phyloP scores from a whole-genome alignment of 2,797 vertebrate genomes.

The Antennarius maculatus region DNA sequence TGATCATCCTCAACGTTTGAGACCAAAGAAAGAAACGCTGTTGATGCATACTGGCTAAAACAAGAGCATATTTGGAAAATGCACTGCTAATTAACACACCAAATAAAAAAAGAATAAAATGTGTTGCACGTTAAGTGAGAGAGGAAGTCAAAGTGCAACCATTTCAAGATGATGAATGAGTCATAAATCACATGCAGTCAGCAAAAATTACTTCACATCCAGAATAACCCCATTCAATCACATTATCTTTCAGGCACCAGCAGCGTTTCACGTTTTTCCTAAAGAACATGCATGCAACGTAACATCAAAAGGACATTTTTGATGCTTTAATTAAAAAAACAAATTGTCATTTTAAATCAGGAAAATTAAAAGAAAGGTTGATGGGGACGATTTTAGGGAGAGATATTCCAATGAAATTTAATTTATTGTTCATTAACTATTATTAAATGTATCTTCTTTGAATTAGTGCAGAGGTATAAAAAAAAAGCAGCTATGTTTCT shows the following conservation, averaged over 20 bases:
- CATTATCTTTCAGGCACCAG: conserved; percentile 67
- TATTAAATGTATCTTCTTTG: not conserved
- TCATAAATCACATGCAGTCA: conserved; percentile 67
- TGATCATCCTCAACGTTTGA: not conserved
- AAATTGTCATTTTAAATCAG: not conserved
- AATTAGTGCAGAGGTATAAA: not conserved
- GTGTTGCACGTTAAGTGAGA: conserved; percentile 34
- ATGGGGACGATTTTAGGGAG: not conserved
- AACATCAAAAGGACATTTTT: not conserved
- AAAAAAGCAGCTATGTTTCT: not conserved
- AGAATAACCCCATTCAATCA: conserved; percentile 82
- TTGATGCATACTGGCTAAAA: not conserved
- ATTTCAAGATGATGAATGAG: conserved; percentile 56
- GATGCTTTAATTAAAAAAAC: not conserved
- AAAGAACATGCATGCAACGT: conserved; percentile 31
- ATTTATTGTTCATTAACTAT: not conserved
- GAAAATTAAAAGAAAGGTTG: not conserved
- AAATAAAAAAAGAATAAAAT: conserved; percentile 34
- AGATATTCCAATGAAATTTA: not conserved
- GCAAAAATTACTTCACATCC: conserved; percentile 49
- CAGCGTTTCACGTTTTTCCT: conserved; percentile 32
- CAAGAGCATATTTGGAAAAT: conserved; percentile 37
- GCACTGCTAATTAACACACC: conserved; percentile 24
- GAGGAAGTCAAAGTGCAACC: conserved; percentile 55
- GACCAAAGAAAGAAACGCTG: not conserved